Evolutionary conservation across 2,113 vertebrate genomes (phyloP).

Genomic region (Antigone vipio): DNA sequence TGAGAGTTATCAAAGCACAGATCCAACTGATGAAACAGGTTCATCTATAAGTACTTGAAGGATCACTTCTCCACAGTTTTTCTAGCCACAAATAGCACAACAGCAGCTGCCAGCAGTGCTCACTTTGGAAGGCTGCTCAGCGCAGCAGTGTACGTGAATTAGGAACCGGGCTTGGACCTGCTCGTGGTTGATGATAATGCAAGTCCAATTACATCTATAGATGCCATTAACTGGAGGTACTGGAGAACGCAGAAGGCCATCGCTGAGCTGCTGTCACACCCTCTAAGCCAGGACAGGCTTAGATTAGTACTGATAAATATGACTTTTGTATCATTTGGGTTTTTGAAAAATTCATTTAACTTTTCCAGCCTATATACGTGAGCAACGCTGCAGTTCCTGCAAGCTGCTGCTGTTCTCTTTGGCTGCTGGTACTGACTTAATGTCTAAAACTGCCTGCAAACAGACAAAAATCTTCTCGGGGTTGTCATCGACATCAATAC

Average conservation of each 20-base stretch:
- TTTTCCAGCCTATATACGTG: background rate
- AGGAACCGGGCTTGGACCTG: background rate
- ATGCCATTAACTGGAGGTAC: background rate
- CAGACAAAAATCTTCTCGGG: background rate
- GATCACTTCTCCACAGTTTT: background rate
- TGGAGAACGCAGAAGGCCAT: background rate
- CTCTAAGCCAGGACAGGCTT: background rate
- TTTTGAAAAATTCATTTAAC: background rate
- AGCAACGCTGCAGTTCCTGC: background rate
- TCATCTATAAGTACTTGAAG: background rate
- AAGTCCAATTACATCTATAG: background rate
- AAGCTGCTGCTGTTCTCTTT: background rate
- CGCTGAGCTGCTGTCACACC: background rate
- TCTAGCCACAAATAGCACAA: background rate
- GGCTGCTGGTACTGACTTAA: too few species aligned
- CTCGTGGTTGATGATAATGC: rapidly evolving
- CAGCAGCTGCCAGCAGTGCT: background rate
- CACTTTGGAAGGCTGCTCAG: background rate
- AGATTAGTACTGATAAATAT: background rate
- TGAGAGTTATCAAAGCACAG: background rate
- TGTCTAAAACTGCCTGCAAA: background rate
- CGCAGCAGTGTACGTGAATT: background rate
- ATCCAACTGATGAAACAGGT: background rate
- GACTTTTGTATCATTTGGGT: background rate
- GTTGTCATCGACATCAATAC: background rate